phyloP scores from a whole-genome alignment of 1,140 invertebrate genomes.

The Eumeta japonica region DNA sequence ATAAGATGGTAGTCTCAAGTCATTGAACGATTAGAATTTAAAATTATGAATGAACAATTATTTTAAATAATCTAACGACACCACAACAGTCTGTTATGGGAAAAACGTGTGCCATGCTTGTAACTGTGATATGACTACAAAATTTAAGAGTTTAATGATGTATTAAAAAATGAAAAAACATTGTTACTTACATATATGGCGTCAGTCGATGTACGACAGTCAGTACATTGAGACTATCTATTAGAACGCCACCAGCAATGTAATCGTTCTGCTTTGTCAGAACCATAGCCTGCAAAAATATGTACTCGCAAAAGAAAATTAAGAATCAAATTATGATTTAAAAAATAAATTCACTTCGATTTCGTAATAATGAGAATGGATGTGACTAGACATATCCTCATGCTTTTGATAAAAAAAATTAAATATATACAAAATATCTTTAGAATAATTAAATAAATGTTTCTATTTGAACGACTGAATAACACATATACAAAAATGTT shows the following conservation, averaged over 20 bases:
- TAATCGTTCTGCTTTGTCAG: slow-evolving; percentile 60
- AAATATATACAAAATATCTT: no score
- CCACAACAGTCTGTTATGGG: neutral
- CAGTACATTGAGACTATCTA: slow-evolving; percentile 63
- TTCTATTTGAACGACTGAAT: neutral
- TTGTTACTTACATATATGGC: slow-evolving; percentile 58
- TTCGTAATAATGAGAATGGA: no score
- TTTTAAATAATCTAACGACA: neutral
- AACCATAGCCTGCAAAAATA: slow-evolving; percentile 40
- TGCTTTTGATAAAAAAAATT: no score
- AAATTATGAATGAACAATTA: slow-evolving; percentile 1
- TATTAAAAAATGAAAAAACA: no score
- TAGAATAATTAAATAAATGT: no score
- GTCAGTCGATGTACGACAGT: slow-evolving; percentile 70
- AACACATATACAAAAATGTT: neutral
- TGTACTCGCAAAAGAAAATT: no score
- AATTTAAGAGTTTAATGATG: slow-evolving; percentile 2
- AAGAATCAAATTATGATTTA: neutral
- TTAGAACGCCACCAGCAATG: slow-evolving; percentile 67
- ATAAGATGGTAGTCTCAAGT: no score
- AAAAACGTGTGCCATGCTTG: no score
- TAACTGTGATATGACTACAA: neutral
- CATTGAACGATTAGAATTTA: slow-evolving; percentile 5
- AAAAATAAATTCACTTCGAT: neutral
- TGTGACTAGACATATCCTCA: neutral